phyloP scores from a whole-genome alignment of 2,888 invertebrate species.

The Sinelater perroti region DNA sequence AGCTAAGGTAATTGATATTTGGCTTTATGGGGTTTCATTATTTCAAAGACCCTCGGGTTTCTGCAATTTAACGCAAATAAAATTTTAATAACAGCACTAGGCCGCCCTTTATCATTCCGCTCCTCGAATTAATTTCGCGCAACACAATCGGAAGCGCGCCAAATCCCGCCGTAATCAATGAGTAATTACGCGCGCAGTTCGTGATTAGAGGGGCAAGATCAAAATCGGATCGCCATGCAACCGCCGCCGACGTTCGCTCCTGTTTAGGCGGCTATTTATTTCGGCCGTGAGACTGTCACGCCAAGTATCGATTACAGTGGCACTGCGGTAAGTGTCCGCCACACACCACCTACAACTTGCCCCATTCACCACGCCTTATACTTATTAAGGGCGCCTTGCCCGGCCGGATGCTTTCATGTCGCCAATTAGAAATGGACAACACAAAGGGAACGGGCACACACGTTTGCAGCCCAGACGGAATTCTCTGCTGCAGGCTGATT shows the following conservation, averaged over 20 bases:
- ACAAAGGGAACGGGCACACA: conserved; percentile 9
- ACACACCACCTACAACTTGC: conserved; percentile 27
- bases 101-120: background rate
- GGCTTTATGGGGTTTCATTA: background rate
- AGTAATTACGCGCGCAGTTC: background rate
- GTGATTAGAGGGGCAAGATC: background rate
- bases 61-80: conserved; percentile 1
- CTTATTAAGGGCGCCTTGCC: conserved; percentile 22
- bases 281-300: conserved; percentile 29
- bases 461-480: background rate
- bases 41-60: background rate
- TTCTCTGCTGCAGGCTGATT: background rate
- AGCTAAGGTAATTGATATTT: conserved; percentile 5
- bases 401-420: conserved; percentile 17
- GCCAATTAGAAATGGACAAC: conserved; percentile 21
- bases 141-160: background rate
- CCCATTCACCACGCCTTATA: conserved; percentile 30
- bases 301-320: conserved; percentile 32
- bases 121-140: background rate
- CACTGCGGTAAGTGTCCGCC: conserved; percentile 34
- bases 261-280: conserved; percentile 35
- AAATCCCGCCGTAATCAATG: background rate
- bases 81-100: conserved; percentile 6
- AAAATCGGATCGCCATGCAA: background rate
- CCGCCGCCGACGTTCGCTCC: conserved; percentile 20